phyloP scores from a whole-genome alignment of 2,113 vertebrate genomes.

The Atractosteus spatula region DNA sequence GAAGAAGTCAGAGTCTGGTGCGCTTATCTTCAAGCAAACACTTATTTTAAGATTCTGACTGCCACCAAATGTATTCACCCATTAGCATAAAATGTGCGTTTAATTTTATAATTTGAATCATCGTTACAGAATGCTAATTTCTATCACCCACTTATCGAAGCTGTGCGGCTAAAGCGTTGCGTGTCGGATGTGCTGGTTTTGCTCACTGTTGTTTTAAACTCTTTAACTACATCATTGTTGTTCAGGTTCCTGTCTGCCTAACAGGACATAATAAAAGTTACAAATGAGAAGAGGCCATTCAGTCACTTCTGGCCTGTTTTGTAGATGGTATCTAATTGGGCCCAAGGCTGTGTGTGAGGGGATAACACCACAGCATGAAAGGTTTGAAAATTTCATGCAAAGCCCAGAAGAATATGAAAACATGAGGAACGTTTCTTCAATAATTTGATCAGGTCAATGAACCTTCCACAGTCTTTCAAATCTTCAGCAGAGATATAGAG shows the following conservation, averaged over 20 bases:
- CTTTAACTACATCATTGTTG: constrained; percentile 12
- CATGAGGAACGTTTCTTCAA: too few relatives aligned
- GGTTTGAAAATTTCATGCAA: too few relatives aligned
- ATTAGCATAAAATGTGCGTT: constrained; percentile 45
- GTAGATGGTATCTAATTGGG: too few relatives aligned
- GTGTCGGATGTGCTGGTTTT: background rate
- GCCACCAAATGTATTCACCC: constrained; percentile 32
- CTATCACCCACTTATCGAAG: constrained; percentile 23
- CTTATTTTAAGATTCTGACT: constrained; percentile 40
- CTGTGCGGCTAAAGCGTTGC: constrained; percentile 9
- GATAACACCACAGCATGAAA: too few relatives aligned
- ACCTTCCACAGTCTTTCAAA: too few relatives aligned
- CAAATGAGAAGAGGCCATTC: too few relatives aligned
- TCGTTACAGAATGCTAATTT: constrained; percentile 26
- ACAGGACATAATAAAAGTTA: too few relatives aligned
- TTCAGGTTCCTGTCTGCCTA: constrained; percentile 5
- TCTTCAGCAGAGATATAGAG: too few relatives aligned
- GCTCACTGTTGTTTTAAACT: constrained; percentile 12
- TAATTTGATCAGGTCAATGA: too few relatives aligned
- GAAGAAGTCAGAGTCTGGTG: constrained; percentile 28
- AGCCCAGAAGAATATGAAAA: too few relatives aligned
- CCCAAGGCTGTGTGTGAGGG: too few relatives aligned
- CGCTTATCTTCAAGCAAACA: constrained; percentile 33
- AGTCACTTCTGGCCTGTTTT: too few relatives aligned
- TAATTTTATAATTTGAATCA: constrained; percentile 40